Conservation (phyloP, 2,113 vertebrate species). For the Oreocharis arfaki region DNA sequence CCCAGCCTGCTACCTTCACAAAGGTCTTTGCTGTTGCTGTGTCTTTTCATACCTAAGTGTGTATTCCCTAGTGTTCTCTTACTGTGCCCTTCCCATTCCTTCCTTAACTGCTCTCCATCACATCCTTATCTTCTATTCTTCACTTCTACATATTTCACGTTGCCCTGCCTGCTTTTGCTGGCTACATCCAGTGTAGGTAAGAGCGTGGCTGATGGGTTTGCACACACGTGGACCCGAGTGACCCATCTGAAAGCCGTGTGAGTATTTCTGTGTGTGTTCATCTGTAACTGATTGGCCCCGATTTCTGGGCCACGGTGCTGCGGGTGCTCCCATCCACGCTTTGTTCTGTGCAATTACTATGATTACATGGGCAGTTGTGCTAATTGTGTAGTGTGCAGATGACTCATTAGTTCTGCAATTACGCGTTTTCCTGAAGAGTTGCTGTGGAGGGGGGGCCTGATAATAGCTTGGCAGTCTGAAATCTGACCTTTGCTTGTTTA, state of each 20-base stretch:
- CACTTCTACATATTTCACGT: accelerated
- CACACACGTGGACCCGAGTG: accelerated
- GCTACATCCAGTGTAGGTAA: accelerated
- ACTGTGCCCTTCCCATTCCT: neutral
- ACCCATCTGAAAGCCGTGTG: accelerated
- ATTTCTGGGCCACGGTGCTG: neutral
- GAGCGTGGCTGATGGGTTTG: neutral
- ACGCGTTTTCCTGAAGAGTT: neutral
- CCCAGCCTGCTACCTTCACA: neutral
- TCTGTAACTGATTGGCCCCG: neutral
- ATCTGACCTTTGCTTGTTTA: conserved; percentile 25
- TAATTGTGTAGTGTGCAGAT: neutral
- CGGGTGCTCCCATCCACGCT: neutral
- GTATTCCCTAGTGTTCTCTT: neutral
- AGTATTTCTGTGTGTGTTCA: neutral
- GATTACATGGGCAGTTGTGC: neutral
- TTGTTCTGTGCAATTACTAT: neutral
- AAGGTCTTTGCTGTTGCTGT: neutral
- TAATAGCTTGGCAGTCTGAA: neutral
- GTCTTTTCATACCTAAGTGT: neutral
- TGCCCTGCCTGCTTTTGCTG: neutral
- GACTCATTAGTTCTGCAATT: conserved; percentile 33
- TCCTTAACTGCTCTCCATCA: neutral
- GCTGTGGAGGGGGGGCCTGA: neutral
- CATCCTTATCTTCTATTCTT: neutral